These are phyloP conservation scores for Pogona vitticeps DNA, from an alignment of 2,113 vertebrate genomes.

Conservation along the genomic window DNA sequence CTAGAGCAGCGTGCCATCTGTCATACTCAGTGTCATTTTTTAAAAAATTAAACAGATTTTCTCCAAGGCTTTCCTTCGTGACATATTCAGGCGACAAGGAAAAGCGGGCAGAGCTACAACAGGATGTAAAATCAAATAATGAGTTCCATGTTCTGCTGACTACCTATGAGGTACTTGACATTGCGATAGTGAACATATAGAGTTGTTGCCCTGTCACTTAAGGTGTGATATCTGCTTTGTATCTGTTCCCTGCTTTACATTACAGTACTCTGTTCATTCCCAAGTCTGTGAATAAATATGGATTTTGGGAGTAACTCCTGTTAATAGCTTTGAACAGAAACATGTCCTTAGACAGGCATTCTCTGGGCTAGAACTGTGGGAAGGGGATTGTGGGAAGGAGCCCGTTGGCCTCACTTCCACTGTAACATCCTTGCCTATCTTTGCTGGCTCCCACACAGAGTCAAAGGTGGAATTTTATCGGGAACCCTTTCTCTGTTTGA, in stretches of 20 bases:
- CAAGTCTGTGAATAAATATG: neutral
- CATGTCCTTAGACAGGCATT: too few relatives aligned
- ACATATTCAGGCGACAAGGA: constrained; percentile 86
- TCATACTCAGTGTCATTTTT: neutral
- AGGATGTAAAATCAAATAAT: constrained; percentile 54
- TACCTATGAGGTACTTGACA: constrained; percentile 83
- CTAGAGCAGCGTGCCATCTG: neutral
- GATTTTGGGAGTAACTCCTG: neutral
- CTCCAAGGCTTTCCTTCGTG: constrained; percentile 81
- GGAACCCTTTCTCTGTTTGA: neutral
- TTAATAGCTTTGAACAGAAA: neutral
- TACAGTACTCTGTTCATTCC: neutral
- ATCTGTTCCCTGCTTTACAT: neutral
- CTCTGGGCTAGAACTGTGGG: neutral
- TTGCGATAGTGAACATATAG: neutral
- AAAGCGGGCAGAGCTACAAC: constrained; percentile 79
- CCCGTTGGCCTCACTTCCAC: neutral
- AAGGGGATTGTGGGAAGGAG: neutral
- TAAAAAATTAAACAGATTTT: constrained; percentile 76
- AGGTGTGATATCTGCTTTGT: too few relatives aligned
- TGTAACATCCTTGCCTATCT: neutral
- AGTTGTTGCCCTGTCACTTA: neutral
- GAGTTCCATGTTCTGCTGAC: constrained; percentile 84
- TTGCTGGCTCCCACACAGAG: neutral
- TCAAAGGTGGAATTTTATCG: too few relatives aligned